Conservation (phyloP, 2,888 invertebrate genomes). For the Himalopsyche anomala region DNA sequence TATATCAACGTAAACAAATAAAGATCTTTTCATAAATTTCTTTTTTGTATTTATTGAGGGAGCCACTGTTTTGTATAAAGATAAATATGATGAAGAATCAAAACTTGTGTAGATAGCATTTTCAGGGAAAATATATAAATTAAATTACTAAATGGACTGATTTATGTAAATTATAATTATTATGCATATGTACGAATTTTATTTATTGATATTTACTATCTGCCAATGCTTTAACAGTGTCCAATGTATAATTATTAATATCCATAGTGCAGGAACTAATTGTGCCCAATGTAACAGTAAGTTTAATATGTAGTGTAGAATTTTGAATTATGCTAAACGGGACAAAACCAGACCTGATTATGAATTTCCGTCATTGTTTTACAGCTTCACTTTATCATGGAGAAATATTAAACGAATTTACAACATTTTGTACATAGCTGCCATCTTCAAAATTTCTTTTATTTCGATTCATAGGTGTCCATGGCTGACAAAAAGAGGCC, state of each 20-base stretch:
- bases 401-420: constrained; percentile 19
- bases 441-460: constrained; percentile 11
- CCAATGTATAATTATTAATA: constrained; percentile 59
- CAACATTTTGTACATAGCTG: constrained; percentile 14
- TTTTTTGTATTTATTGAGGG: constrained; percentile 52
- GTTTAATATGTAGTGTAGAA: constrained; percentile 60
- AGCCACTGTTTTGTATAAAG: constrained; percentile 61
- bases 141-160: constrained; percentile 66
- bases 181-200: constrained; percentile 56
- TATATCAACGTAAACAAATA: background rate
- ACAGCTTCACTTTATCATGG: background rate
- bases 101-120: constrained; percentile 65
- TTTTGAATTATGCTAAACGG: constrained; percentile 46
- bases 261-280: constrained; percentile 62
- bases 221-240: constrained; percentile 65
- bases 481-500: background rate
- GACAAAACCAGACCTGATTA: constrained; percentile 54
- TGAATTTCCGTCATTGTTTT: constrained; percentile 15
- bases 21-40: constrained; percentile 10
- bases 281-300: constrained; percentile 63
- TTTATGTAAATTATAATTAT: constrained; percentile 63
- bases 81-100: constrained; percentile 55
- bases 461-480: constrained; percentile 5
- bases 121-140: constrained; percentile 64
- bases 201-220: constrained; percentile 64